A percentile compares a stretch with the other conserved stretches of the same genome.
These are phyloP conservation scores for Meles meles DNA, from an alignment of 2,113 vertebrate species.

Conservation along the genomic window DNA sequence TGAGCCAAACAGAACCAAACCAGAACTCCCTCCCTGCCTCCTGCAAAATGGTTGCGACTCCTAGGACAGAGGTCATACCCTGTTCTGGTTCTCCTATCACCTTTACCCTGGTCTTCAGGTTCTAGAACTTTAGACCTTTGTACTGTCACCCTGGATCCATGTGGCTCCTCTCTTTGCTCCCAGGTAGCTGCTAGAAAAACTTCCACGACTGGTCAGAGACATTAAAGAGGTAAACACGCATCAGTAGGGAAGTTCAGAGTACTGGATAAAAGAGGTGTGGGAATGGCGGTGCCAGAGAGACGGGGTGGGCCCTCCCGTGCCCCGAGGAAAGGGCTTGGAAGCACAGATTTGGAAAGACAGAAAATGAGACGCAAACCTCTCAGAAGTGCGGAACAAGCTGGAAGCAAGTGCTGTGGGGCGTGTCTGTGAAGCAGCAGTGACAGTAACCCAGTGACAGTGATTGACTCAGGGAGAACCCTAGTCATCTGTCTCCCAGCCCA, in stretches of 20 bases:
- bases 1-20: background rate
- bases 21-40: background rate
- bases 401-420: background rate
- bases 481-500: background rate
- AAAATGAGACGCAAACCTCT: no score
- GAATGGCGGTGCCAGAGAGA: background rate
- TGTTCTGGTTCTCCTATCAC: background rate
- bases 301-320: accelerated
- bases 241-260: background rate
- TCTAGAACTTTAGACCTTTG: background rate
- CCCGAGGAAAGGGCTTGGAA: background rate
- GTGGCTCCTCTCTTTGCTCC: background rate
- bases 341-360: background rate
- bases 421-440: accelerated
- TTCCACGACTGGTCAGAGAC: background rate
- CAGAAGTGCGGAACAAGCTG: background rate
- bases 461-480: background rate
- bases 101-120: background rate
- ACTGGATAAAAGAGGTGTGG: background rate
- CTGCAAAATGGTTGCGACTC: background rate
- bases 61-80: background rate
- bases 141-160: background rate
- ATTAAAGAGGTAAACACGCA: background rate
- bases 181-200: background rate
- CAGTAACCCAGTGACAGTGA: no score